Conservation (phyloP, 2,888 invertebrate species). For the Synergus itoensis region DNA sequence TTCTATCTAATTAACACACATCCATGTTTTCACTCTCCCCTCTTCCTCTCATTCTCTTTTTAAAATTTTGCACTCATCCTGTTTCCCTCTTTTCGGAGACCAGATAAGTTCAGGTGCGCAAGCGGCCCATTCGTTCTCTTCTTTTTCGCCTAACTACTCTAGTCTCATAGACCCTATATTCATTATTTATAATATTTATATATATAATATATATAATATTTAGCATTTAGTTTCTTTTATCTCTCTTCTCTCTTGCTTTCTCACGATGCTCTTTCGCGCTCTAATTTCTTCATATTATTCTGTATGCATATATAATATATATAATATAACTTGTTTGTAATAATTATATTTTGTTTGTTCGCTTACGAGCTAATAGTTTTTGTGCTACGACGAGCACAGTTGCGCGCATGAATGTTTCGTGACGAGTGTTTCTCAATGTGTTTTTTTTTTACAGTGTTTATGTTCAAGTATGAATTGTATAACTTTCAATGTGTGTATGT, state of each 20-base stretch:
- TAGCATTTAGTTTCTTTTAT: conserved; percentile 75
- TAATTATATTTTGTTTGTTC: conserved; percentile 77
- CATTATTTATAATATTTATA: conserved; percentile 78
- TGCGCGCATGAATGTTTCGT: conserved; percentile 69
- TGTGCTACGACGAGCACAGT: conserved; percentile 76
- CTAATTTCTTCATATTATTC: conserved; percentile 71
- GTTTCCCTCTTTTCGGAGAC: conserved; percentile 36
- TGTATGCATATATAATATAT: conserved; percentile 78
- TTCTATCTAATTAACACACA: conserved; percentile 44
- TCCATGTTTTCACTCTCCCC: conserved; percentile 54
- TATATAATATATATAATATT: conserved; percentile 76
- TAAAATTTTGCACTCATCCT: conserved; percentile 23
- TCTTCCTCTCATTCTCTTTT: conserved; percentile 10
- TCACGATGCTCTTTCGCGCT: conserved; percentile 65
- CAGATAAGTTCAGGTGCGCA: conserved; percentile 60
- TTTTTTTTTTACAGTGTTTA: conserved; percentile 57
- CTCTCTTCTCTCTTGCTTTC: conserved; percentile 66
- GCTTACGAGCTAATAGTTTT: conserved; percentile 77
- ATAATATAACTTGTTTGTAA: conserved; percentile 77
- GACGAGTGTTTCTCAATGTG: conserved; percentile 57
- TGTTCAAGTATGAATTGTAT: conserved; percentile 54
- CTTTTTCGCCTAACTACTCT: conserved; percentile 72
- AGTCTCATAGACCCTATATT: conserved; percentile 77
- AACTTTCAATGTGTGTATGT: conserved; percentile 51
- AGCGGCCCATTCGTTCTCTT: conserved; percentile 61